Evolutionary conservation across 2,888 invertebrate species (phyloP).

Genomic region (Ochlodes sylvanus): DNA sequence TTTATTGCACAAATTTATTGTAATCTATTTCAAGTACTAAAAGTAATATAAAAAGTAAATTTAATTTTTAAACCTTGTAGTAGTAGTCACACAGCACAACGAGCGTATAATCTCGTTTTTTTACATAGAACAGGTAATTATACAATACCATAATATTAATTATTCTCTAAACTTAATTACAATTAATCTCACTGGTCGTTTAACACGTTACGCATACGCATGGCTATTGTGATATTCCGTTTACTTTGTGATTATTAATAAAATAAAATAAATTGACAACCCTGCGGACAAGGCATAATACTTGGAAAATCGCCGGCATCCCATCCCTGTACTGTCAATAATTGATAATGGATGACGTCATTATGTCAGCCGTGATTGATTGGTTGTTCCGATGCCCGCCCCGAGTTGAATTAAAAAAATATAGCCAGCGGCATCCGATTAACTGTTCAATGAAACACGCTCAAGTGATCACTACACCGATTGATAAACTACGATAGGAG

Average conservation of each 20-base stretch:
- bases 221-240: too few relatives aligned
- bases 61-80: too few relatives aligned
- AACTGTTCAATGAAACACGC: conserved; percentile 37
- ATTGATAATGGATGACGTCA: conserved; percentile 84
- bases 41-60: too few relatives aligned
- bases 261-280: conserved; percentile 35
- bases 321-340: conserved; percentile 79
- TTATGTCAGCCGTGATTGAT: conserved; percentile 81
- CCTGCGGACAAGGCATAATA: conserved; percentile 60
- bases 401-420: conserved; percentile 43
- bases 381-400: conserved; percentile 61
- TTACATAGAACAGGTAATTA: too few relatives aligned
- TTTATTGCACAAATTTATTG: too few relatives aligned
- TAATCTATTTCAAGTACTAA: too few relatives aligned
- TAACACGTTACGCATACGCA: too few relatives aligned
- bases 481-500: conserved; percentile 11
- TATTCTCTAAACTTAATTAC: too few relatives aligned
- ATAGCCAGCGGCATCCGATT: conserved; percentile 33
- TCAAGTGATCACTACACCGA: conserved; percentile 23
- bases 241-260: neutral
- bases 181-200: too few relatives aligned
- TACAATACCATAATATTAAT: too few relatives aligned
- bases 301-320: conserved; percentile 74
- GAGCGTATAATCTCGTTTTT: too few relatives aligned
- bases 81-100: too few relatives aligned